Conservation (phyloP, 2,888 invertebrate genomes). For the Holacanthella duospinosa region DNA sequence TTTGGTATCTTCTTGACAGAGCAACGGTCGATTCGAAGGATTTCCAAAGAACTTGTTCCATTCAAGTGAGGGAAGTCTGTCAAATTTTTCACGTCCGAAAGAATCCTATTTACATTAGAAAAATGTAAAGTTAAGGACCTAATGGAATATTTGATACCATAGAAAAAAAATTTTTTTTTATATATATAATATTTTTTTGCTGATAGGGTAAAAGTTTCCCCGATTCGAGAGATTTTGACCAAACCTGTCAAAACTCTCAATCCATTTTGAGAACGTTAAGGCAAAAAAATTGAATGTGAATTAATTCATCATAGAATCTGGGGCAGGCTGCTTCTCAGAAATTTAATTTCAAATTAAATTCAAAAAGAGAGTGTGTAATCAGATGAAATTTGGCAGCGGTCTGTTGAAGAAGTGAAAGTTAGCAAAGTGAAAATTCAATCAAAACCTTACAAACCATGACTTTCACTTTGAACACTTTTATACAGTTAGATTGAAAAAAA, state of each 20-base stretch:
- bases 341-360: not conserved
- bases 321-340: too few species aligned
- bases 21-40: constrained; percentile 71
- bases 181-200: not conserved
- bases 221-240: too few species aligned
- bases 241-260: too few species aligned
- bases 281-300: too few species aligned
- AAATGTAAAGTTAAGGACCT: not conserved
- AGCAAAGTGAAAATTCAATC: not conserved
- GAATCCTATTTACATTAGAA: constrained; percentile 50
- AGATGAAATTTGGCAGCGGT: too few species aligned
- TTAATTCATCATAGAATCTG: too few species aligned
- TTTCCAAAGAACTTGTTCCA: constrained; percentile 65
- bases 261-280: too few species aligned
- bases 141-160: not conserved
- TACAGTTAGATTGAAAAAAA: not conserved
- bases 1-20: constrained; percentile 60
- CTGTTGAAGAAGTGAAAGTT: too few species aligned
- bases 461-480: not conserved
- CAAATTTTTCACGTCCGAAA: constrained; percentile 74
- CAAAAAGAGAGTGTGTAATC: not conserved
- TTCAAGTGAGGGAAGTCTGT: constrained; percentile 71
- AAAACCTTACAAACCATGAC: not conserved
- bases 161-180: too few species aligned
- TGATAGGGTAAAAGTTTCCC: not conserved